A percentile compares a stretch with the other conserved stretches of the same genome.
Evolutionary conservation across 1,140 invertebrate genomes (phyloP).

Genomic region (Ephestia elutella): DNA sequence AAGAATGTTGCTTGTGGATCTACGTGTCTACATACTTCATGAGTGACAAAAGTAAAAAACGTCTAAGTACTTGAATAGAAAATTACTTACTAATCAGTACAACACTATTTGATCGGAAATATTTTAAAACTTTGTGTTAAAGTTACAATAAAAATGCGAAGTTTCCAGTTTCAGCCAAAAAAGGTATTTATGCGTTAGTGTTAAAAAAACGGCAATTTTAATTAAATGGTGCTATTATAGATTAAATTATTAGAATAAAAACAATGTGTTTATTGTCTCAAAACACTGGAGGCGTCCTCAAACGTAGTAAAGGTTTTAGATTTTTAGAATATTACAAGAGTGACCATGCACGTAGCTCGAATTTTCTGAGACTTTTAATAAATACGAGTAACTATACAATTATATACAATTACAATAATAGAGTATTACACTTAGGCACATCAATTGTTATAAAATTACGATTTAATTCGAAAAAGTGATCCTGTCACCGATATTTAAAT

Average conservation of each 20-base stretch:
- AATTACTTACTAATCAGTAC: slow-evolving; percentile 53
- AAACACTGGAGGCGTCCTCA: slow-evolving; percentile 28
- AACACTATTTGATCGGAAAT: slow-evolving; percentile 30
- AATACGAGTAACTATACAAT: slow-evolving; percentile 44
- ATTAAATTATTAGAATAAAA: slow-evolving; percentile 26
- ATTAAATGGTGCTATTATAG: slow-evolving; percentile 7
- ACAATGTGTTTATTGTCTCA: slow-evolving; percentile 62
- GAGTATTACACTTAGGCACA: slow-evolving; percentile 75
- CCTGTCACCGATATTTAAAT: slow-evolving; percentile 53
- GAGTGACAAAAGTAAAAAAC: slow-evolving; percentile 32
- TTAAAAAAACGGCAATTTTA: background rate
- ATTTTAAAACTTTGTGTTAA: slow-evolving; percentile 8
- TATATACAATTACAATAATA: slow-evolving; percentile 67
- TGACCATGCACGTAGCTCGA: slow-evolving; percentile 17
- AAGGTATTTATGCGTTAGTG: slow-evolving; percentile 3
- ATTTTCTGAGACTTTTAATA: slow-evolving; percentile 39
- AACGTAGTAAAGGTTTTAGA: background rate
- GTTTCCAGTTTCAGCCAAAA: background rate
- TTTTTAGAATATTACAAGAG: background rate
- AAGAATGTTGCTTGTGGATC: slow-evolving; percentile 18
- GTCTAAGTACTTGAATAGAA: slow-evolving; percentile 32
- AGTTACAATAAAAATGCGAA: background rate
- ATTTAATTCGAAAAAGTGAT: slow-evolving; percentile 68
- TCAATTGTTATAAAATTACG: slow-evolving; percentile 74
- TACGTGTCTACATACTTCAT: slow-evolving; percentile 45